Base-by-base conservation (phyloP, 2,888 invertebrate genomes). In the Coleophora deauratella region DNA sequence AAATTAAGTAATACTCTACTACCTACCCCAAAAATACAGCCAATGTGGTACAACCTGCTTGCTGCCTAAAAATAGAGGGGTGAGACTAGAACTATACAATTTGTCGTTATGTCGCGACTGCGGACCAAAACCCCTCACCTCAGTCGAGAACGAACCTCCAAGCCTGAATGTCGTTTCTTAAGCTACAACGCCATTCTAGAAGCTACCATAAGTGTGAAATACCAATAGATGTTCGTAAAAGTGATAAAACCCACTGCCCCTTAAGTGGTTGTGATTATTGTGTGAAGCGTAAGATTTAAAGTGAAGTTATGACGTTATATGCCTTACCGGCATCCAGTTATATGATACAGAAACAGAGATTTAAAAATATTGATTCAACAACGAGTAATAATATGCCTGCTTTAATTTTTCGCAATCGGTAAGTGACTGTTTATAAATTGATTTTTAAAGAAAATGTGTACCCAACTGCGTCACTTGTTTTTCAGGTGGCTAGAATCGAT, bases 321-420 rank as follows among this genome's bases (percentile, higher is more conserved):
- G 80, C 79, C 72, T 57, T 75, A 50, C 75, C 78, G 70, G 79
- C 81, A 76, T 68, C 74, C 54, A 77, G 65, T 75, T 80, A 73
- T 57, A 82, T 80, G 78, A 74, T 78, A 72, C 65, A 73, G 58
- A 71, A 81, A 76, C 73, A 76, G 65, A 77, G 70, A 66, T 78
- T 78, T 70, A 78, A 68, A 75, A 78, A 66, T 65, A 80, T 76
- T 62, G 80, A 81, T 64, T 66, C 70, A 43, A 59, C 69, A 56
- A 59, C 67, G 54, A 76, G 62, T 72, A 84, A 74, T 73, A 84
- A 74, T 65, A 89, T 89, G 89, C 89, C 89, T 55, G 88, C 89
- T 69, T 87, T 89, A 87, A 80, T 89, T 77, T 88, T 87, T 75
- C 86, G 87, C 76, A 88, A 88, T 84, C 87, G 88, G 89, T 90